These are phyloP conservation scores for Rhea pennata DNA, from an alignment of 2,113 vertebrate genomes.

Conservation along the genomic window DNA sequence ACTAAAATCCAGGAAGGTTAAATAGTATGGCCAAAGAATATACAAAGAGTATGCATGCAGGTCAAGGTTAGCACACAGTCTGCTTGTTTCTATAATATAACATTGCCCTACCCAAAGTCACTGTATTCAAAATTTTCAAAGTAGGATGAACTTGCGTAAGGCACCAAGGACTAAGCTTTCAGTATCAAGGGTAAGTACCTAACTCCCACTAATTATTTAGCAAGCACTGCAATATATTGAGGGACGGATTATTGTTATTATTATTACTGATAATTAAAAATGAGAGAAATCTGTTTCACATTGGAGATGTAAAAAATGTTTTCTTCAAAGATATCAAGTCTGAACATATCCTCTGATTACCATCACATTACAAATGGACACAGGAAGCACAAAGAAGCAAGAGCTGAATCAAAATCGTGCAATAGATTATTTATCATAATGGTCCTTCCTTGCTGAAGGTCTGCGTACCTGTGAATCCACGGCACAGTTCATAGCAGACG, in stretches of 20 bases:
- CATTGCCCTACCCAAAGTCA: background rate
- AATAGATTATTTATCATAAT: background rate
- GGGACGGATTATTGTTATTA: background rate
- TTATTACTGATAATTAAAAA: background rate
- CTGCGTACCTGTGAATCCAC: background rate
- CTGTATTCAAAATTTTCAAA: background rate
- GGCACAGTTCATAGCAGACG: background rate
- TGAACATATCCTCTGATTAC: background rate
- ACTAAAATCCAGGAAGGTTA: background rate
- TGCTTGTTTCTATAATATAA: background rate
- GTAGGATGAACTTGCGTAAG: background rate
- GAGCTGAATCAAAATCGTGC: background rate
- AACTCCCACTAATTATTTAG: background rate
- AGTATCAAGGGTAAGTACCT: background rate
- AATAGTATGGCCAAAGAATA: background rate
- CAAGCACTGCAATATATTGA: background rate
- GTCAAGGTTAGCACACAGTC: background rate
- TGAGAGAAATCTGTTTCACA: fast-evolving
- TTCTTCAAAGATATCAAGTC: background rate
- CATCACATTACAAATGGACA: background rate
- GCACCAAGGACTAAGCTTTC: background rate
- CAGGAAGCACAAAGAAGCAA: background rate
- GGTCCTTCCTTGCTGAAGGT: background rate
- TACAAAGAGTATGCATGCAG: background rate
- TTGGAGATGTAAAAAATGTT: background rate